These are phyloP conservation scores for Calidris pygmaea DNA, from an alignment of 2,113 vertebrate genomes.

Conservation along the genomic window DNA sequence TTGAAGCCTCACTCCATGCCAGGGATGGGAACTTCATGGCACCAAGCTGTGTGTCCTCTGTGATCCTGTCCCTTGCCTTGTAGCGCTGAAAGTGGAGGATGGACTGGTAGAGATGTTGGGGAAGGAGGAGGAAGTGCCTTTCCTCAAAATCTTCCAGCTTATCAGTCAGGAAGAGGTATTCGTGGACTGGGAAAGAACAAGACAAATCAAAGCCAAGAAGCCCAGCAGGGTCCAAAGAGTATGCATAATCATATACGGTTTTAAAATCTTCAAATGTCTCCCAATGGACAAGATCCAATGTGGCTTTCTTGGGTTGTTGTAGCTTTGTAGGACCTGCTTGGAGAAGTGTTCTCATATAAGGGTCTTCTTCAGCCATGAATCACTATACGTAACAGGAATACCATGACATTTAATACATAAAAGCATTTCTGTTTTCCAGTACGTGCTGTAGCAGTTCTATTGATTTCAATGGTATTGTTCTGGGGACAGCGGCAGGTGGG, in stretches of 20 bases:
- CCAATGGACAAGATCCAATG: neutral
- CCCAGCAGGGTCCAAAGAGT: neutral
- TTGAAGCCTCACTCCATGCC: neutral
- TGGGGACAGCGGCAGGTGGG: no score
- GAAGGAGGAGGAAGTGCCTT: neutral
- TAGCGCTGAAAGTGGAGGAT: neutral
- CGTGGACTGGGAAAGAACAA: neutral
- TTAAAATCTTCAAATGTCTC: neutral
- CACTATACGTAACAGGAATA: neutral
- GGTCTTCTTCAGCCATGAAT: neutral
- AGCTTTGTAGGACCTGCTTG: neutral
- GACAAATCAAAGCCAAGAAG: neutral
- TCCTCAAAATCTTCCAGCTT: neutral
- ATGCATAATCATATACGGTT: neutral
- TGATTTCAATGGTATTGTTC: neutral
- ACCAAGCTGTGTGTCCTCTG: neutral
- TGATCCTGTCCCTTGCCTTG: neutral
- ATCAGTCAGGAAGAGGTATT: neutral
- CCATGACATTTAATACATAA: neutral
- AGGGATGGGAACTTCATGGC: neutral
- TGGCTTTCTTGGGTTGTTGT: neutral
- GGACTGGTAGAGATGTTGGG: neutral
- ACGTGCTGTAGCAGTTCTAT: neutral
- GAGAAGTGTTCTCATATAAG: neutral
- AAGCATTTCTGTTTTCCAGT: neutral